Conservation (phyloP, 2,797 vertebrate species). For the Oophaga sylvatica region DNA sequence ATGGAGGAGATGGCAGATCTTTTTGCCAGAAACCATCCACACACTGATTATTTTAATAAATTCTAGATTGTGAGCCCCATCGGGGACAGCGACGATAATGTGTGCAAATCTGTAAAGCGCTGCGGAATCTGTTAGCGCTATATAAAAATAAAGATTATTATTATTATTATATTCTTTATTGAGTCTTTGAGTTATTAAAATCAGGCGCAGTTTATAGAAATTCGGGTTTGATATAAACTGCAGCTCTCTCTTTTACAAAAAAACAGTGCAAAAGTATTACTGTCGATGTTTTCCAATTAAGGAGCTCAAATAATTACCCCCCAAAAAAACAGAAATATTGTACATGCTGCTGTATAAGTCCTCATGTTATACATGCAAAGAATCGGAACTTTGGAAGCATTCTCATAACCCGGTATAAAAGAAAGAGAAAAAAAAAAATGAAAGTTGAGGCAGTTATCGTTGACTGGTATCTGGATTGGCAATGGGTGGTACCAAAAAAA, state of each 20-base stretch:
- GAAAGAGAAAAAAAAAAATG: constrained; percentile 51
- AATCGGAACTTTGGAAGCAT: constrained; percentile 67
- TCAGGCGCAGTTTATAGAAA: constrained; percentile 71
- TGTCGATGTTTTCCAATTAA: constrained; percentile 64
- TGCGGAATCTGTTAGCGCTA: too few species aligned
- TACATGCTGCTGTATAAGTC: constrained; percentile 71
- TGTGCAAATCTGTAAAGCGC: too few species aligned
- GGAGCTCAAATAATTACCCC: constrained; percentile 63
- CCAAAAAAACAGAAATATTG: constrained; percentile 57
- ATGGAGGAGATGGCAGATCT: constrained; percentile 25
- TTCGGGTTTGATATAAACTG: constrained; percentile 70
- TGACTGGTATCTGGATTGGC: constrained; percentile 67
- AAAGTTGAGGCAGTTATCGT: constrained; percentile 75
- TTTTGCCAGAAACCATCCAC: constrained; percentile 66
- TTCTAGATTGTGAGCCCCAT: too few species aligned
- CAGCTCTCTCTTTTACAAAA: constrained; percentile 66
- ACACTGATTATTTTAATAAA: constrained; percentile 68
- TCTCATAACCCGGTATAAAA: constrained; percentile 65
- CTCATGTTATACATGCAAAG: constrained; percentile 65
- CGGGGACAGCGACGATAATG: too few species aligned
- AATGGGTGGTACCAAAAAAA: constrained; percentile 57
- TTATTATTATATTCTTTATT: constrained; percentile 78
- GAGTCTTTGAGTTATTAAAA: constrained; percentile 65
- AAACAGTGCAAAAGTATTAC: constrained; percentile 70
- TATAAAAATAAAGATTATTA: too few species aligned